Conservation (phyloP, 2,797 vertebrate species). For the Rachycentron canadum region DNA sequence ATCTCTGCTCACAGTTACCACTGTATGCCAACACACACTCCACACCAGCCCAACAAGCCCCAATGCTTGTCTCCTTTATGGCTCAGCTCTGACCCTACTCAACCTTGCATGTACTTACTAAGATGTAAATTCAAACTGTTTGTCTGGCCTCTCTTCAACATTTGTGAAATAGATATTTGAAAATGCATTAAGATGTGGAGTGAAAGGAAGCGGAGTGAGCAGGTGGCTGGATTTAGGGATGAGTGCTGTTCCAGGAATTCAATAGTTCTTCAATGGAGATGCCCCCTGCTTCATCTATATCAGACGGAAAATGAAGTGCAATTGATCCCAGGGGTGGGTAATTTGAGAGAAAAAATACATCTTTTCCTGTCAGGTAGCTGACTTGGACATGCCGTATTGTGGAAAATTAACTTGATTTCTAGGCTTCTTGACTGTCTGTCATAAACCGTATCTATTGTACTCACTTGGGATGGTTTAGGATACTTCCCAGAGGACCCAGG, state of each 20-base stretch:
- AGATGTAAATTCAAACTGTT: slow-evolving; percentile 49
- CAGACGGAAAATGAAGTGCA: slow-evolving; percentile 44
- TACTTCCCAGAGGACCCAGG: slow-evolving; percentile 45
- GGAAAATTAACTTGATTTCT: slow-evolving; percentile 54
- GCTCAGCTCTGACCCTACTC: slow-evolving; percentile 49
- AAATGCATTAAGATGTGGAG: slow-evolving; percentile 28
- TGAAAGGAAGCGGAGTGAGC: slow-evolving; percentile 38
- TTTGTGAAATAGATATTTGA: slow-evolving; percentile 40
- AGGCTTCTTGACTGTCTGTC: slow-evolving; percentile 22
- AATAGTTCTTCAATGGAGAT: slow-evolving; percentile 35
- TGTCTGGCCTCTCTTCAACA: slow-evolving; percentile 1
- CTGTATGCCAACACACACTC: slow-evolving; percentile 47
- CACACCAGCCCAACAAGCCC: slow-evolving; percentile 37
- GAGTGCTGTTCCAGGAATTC: slow-evolving; percentile 44
- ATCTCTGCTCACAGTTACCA: slow-evolving; percentile 54
- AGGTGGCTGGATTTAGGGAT: slow-evolving; percentile 47
- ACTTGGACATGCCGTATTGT: slow-evolving; percentile 36
- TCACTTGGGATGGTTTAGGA: slow-evolving; percentile 43
- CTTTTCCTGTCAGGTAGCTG: slow-evolving; percentile 32
- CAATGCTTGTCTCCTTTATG: slow-evolving; percentile 32
- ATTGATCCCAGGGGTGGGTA: slow-evolving; percentile 55
- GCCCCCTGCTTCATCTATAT: slow-evolving; percentile 41
- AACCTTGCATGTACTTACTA: slow-evolving; percentile 36
- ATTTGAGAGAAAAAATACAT: slow-evolving; percentile 22
- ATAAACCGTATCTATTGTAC: slow-evolving; percentile 42